Evolutionary conservation across 1,140 invertebrate species (phyloP).

Genomic region (Hycleus cichorii): DNA sequence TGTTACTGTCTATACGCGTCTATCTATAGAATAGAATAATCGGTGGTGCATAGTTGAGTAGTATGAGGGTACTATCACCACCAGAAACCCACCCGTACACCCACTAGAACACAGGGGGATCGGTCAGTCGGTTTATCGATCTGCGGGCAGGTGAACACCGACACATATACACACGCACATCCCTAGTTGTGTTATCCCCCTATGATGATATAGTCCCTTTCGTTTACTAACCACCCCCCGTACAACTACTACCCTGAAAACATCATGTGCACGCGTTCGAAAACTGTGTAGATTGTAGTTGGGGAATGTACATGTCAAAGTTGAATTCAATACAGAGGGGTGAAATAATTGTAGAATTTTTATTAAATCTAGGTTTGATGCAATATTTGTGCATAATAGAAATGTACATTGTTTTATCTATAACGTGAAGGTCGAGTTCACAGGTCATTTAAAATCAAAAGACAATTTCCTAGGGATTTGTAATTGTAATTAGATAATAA

Average conservation of each 20-base stretch:
- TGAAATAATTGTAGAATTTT: no score
- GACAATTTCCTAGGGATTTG: no score
- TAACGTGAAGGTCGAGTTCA: no score
- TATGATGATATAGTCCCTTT: slow-evolving; percentile 1
- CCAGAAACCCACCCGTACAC: neutral
- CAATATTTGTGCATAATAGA: neutral
- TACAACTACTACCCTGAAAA: neutral
- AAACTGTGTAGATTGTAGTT: no score
- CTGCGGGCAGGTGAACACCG: neutral
- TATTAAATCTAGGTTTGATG: no score
- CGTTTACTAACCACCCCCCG: slow-evolving; percentile 13
- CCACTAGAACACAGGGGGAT: neutral
- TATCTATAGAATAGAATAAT: neutral
- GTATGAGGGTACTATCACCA: neutral
- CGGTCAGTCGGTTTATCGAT: slow-evolving; percentile 15
- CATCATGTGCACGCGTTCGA: no score
- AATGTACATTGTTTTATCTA: neutral
- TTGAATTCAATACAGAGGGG: no score
- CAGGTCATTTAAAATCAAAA: no score
- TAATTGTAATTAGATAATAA: no score
- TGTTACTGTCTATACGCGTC: neutral
- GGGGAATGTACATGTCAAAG: no score
- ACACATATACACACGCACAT: slow-evolving; percentile 16
- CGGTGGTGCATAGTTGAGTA: slow-evolving; percentile 4
- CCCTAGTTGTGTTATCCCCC: slow-evolving; percentile 7